Percentiles rank a stretch among this genome's conserved stretches.
These are phyloP conservation scores for Mugil cephalus DNA, from an alignment of 2,113 vertebrate species.

Conservation along the genomic window DNA sequence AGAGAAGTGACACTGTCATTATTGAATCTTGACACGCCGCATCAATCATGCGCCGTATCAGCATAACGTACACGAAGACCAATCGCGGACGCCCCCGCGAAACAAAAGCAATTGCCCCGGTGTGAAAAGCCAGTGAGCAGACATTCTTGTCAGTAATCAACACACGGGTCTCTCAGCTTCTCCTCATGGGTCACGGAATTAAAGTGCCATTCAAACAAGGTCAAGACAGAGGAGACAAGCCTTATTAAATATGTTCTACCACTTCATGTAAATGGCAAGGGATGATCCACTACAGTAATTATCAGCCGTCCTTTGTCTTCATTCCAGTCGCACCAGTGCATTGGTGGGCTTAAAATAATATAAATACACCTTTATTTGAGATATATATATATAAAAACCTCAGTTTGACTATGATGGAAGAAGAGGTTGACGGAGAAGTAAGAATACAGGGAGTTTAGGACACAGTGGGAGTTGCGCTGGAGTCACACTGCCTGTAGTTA, in stretches of 20 bases:
- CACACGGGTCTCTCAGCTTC: slow-evolving; percentile 56
- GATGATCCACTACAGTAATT: slow-evolving; percentile 60
- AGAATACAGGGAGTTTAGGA: slow-evolving; percentile 20
- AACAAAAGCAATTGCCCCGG: slow-evolving; percentile 53
- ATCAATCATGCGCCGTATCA: slow-evolving; percentile 61
- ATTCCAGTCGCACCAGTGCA: slow-evolving; percentile 1
- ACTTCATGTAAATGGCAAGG: slow-evolving; percentile 68
- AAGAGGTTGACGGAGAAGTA: slow-evolving; percentile 28
- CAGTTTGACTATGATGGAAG: slow-evolving; percentile 5
- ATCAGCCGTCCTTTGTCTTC: slow-evolving; percentile 57
- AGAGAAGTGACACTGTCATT: slow-evolving; percentile 57
- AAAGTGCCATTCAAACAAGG: slow-evolving; percentile 81
- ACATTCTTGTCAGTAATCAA: slow-evolving; percentile 70
- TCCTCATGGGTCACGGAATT: slow-evolving; percentile 66
- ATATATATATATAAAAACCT: background rate
- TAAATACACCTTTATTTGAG: slow-evolving; percentile 13
- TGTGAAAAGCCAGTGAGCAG: slow-evolving; percentile 58
- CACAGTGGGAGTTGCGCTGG: slow-evolving; percentile 13
- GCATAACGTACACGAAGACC: slow-evolving; percentile 40
- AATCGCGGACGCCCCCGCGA: slow-evolving; percentile 11
- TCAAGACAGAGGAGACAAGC: slow-evolving; percentile 72
- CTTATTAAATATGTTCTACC: slow-evolving; percentile 75
- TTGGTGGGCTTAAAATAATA: slow-evolving; percentile 11
- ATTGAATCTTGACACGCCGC: slow-evolving; percentile 58
- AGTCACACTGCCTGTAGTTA: slow-evolving; percentile 52